These are phyloP conservation scores for Anser cygnoides DNA, from an alignment of 2,113 vertebrate species.

Conservation along the genomic window DNA sequence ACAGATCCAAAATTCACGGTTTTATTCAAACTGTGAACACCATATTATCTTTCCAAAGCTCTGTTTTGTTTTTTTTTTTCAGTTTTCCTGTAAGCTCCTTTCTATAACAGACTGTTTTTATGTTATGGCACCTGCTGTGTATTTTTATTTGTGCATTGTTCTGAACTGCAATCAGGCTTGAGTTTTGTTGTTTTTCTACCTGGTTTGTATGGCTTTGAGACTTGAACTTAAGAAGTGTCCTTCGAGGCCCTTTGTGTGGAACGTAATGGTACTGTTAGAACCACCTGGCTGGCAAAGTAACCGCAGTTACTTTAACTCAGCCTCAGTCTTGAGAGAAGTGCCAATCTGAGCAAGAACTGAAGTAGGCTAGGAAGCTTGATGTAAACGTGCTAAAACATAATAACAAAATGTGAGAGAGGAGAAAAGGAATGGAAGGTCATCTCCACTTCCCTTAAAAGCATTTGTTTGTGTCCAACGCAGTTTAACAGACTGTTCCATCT, in stretches of 20 bases:
- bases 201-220: not conserved
- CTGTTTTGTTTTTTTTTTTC: not conserved
- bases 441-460: not conserved
- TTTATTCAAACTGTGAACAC: not conserved
- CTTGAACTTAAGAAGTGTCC: not conserved
- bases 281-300: not conserved
- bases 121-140: not conserved
- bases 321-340: slow-evolving; percentile 5
- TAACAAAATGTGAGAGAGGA: not conserved
- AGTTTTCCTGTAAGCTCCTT: not conserved
- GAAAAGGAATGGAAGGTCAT: not conserved
- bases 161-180: not conserved
- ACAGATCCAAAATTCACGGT: not conserved
- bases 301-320: not conserved
- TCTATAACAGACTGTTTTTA: not conserved
- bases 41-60: not conserved
- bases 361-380: not conserved
- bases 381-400: not conserved
- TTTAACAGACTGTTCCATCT: not conserved
- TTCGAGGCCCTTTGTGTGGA: not conserved
- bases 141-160: not conserved
- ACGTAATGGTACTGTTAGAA: not conserved
- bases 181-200: not conserved
- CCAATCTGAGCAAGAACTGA: not conserved
- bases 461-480: not conserved